These are phyloP conservation scores for Xylocampa areola DNA, from an alignment of 2,888 invertebrate genomes.

Conservation along the genomic window DNA sequence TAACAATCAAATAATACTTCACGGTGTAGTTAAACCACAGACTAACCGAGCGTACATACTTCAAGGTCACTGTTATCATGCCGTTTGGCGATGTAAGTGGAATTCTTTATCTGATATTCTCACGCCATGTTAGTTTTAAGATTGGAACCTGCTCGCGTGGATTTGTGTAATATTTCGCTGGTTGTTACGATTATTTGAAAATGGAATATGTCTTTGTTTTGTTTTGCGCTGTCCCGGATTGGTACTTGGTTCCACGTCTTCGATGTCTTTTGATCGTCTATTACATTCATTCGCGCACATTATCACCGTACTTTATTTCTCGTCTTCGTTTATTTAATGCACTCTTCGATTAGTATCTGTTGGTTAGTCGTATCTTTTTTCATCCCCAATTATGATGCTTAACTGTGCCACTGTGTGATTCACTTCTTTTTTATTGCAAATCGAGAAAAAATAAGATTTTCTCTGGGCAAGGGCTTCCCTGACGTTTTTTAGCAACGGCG, in stretches of 20 bases:
- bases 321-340: too few species aligned
- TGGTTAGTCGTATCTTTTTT: too few species aligned
- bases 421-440: too few species aligned
- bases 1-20: conserved; percentile 54
- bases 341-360: too few species aligned
- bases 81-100: conserved; percentile 58
- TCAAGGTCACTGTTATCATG: conserved; percentile 67
- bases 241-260: conserved; percentile 25
- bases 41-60: conserved; percentile 22
- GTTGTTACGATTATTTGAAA: conserved; percentile 40
- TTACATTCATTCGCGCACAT: too few species aligned
- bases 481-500: too few species aligned
- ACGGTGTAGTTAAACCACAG: conserved; percentile 55
- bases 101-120: conserved; percentile 72
- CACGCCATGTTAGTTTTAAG: conserved; percentile 67
- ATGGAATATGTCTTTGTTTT: conserved; percentile 36
- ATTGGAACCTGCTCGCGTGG: conserved; percentile 43
- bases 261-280: conserved; percentile 1
- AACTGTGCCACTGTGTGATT: too few species aligned
- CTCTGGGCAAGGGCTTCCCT: too few species aligned
- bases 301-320: too few species aligned
- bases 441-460: too few species aligned
- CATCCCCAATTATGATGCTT: too few species aligned
- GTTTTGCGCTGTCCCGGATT: conserved; percentile 40
- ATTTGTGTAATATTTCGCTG: conserved; percentile 45